phyloP scores from a whole-genome alignment of 2,888 invertebrate genomes.

The Mellilla xanthometata region DNA sequence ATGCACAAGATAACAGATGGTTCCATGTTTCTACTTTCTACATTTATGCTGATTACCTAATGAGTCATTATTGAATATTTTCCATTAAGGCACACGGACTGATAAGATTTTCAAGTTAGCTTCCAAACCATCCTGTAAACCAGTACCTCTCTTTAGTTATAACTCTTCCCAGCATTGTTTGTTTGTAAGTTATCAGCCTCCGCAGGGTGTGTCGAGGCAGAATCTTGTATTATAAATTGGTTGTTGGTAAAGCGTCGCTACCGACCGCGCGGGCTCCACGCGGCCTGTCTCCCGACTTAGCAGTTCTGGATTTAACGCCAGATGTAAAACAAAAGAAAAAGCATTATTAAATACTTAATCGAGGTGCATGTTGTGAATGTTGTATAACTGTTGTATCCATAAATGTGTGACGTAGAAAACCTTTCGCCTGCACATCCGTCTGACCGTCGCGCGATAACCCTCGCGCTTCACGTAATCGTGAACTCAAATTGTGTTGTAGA shows the following conservation, averaged over 20 bases:
- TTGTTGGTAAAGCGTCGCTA: neutral
- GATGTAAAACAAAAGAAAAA: slow-evolving; percentile 5
- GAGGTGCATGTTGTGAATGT: slow-evolving; percentile 11
- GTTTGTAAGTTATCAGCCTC: neutral
- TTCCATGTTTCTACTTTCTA: no score
- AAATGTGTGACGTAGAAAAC: slow-evolving; percentile 13
- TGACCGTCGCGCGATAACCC: neutral
- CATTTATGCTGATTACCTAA: no score
- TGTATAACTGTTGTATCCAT: slow-evolving; percentile 18
- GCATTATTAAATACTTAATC: slow-evolving; percentile 15
- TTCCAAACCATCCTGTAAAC: no score
- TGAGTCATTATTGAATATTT: no score
- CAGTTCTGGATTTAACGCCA: slow-evolving; percentile 13
- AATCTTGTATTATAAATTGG: slow-evolving; percentile 2
- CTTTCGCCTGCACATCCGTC: slow-evolving; percentile 10
- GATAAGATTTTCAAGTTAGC: no score
- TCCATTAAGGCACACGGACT: no score
- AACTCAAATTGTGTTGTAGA: slow-evolving; percentile 11
- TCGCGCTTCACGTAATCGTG: slow-evolving; percentile 6
- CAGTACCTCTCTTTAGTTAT: no score
- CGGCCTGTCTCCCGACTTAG: slow-evolving; percentile 1
- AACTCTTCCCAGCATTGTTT: slow-evolving; percentile 12
- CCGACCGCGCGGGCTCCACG: neutral
- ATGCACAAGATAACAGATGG: no score
- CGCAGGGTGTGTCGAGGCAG: neutral